Conservation (phyloP, 2,888 invertebrate species). For the Phlogophora meticulosa region DNA sequence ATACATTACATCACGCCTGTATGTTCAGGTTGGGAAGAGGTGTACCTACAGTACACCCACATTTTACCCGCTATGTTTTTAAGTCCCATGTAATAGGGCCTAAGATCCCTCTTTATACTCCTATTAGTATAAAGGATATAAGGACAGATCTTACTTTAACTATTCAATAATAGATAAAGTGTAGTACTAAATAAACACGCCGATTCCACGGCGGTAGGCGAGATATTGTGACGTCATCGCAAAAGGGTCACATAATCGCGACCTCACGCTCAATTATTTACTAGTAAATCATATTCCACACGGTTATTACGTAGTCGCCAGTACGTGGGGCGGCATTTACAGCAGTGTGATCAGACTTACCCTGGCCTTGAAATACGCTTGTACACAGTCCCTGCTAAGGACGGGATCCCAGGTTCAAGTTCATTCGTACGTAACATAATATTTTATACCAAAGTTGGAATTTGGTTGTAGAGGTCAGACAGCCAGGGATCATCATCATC, state of each 20-base stretch:
- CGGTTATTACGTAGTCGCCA: conserved; percentile 7
- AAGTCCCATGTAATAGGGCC: too few relatives aligned
- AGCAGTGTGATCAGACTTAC: conserved; percentile 6
- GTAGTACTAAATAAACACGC: conserved; percentile 21
- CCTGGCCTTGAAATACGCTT: conserved; percentile 1
- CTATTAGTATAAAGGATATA: too few relatives aligned
- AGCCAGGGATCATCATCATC: too few relatives aligned
- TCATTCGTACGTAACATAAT: neutral
- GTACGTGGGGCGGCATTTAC: conserved; percentile 19
- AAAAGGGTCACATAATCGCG: conserved; percentile 59
- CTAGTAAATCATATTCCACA: conserved; percentile 53
- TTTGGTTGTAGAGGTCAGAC: too few relatives aligned
- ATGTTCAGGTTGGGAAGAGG: too few relatives aligned
- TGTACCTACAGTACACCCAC: too few relatives aligned
- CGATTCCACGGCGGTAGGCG: conserved; percentile 14
- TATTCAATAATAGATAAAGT: conserved; percentile 18
- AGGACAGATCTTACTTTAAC: too few relatives aligned
- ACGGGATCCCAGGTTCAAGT: neutral
- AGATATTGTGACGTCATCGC: conserved; percentile 47
- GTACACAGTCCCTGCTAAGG: neutral
- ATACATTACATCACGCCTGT: too few relatives aligned
- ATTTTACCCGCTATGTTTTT: too few relatives aligned
- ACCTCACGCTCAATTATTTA: conserved; percentile 54
- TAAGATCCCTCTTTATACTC: too few relatives aligned
- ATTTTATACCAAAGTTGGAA: too few relatives aligned